These are phyloP conservation scores for Nothocercus julius DNA, from an alignment of 2,113 vertebrate genomes.

Conservation along the genomic window DNA sequence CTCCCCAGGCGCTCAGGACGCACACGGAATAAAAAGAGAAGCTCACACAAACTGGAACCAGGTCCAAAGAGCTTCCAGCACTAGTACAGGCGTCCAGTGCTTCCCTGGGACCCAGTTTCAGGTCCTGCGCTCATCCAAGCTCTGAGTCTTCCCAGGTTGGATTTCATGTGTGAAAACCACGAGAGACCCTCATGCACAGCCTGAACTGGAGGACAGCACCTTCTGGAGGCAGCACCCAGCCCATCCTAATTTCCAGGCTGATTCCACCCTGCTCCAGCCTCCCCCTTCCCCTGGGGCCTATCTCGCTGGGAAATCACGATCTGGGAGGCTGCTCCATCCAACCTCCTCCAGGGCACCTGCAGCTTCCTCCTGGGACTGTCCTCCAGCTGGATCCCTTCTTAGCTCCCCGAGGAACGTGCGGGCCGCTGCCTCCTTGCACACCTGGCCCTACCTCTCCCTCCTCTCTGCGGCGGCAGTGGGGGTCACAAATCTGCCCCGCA, in stretches of 20 bases:
- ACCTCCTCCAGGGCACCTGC: slow-evolving; percentile 66
- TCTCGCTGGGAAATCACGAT: slow-evolving; percentile 63
- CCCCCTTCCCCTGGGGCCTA: slow-evolving; percentile 34
- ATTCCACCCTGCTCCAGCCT: slow-evolving; percentile 41
- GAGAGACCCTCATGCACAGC: not conserved
- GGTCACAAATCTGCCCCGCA: not conserved
- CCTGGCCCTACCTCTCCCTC: not conserved
- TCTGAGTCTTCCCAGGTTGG: not conserved
- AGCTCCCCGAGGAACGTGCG: not conserved
- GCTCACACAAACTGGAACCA: not conserved
- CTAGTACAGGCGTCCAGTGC: not conserved
- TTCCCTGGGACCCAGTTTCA: not conserved
- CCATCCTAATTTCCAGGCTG: slow-evolving; percentile 42
- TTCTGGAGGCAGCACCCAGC: slow-evolving; percentile 30
- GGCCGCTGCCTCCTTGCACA: not conserved
- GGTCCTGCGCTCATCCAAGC: not conserved
- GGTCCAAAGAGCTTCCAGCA: not conserved
- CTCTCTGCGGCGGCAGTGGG: not conserved
- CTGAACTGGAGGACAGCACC: not conserved
- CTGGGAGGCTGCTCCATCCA: slow-evolving; percentile 56
- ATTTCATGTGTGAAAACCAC: not conserved
- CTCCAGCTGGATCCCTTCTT: not conserved
- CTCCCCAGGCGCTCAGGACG: not conserved
- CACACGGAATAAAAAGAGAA: not conserved
- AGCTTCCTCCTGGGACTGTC: slow-evolving; percentile 58